A percentile compares a stretch with the other conserved stretches of the same genome.
Evolutionary conservation across 2,113 vertebrate species (phyloP).

Genomic region (Anguilla rostrata): DNA sequence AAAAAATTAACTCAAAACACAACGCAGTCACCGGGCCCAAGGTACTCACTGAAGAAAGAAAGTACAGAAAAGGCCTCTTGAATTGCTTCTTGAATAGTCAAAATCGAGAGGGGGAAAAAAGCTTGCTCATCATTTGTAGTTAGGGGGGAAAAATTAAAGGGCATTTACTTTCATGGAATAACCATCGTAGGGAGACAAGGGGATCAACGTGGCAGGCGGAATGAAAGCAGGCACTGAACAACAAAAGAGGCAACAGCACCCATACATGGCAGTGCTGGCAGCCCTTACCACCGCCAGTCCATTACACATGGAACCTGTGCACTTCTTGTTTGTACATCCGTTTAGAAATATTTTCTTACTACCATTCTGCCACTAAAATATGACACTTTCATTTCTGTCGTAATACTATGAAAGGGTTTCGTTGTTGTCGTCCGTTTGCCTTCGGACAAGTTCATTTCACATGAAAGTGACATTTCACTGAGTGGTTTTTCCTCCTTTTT

Average conservation of each 20-base stretch:
- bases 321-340: background rate
- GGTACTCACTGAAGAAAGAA: background rate
- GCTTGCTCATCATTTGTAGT: background rate
- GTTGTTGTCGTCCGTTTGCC: background rate
- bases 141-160: background rate
- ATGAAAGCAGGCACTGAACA: background rate
- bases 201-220: background rate
- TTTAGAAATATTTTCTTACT: background rate
- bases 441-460: background rate
- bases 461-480: background rate
- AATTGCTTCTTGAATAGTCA: background rate
- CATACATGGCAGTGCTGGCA: background rate
- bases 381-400: background rate
- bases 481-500: background rate
- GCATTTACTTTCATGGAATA: background rate
- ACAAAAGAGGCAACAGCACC: background rate
- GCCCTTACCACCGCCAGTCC: background rate
- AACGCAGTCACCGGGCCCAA: background rate
- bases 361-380: background rate
- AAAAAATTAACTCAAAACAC: background rate
- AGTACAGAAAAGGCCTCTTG: background rate
- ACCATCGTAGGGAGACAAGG: background rate
- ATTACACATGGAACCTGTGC: background rate
- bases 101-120: background rate
- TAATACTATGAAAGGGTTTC: background rate